A percentile compares a stretch with the other conserved stretches of the same genome.
Conservation (phyloP, 2,888 invertebrate species). For the Thumatha senex region DNA sequence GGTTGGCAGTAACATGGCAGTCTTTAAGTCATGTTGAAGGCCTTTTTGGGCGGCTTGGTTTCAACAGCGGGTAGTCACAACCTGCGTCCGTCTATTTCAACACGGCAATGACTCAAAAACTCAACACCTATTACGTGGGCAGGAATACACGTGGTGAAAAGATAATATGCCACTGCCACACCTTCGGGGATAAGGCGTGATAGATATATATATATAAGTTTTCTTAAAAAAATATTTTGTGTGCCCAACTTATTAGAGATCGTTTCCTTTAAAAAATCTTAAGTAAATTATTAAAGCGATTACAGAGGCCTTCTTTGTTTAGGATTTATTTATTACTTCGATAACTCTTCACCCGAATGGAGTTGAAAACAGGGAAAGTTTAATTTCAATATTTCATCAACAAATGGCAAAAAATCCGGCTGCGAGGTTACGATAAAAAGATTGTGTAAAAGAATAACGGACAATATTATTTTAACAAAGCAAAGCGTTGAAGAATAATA, state of each 20-base stretch:
- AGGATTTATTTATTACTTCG: constrained; percentile 14
- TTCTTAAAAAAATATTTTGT: too few species aligned
- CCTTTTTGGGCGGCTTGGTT: too few species aligned
- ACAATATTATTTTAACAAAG: constrained; percentile 2
- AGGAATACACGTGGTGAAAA: too few species aligned
- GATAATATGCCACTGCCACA: too few species aligned
- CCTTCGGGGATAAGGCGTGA: too few species aligned
- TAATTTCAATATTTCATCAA: background rate
- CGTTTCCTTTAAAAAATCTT: background rate
- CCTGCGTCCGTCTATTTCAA: too few species aligned
- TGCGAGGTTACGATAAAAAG: background rate
- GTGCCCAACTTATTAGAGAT: background rate
- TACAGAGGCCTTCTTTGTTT: constrained; percentile 11
- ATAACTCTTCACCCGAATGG: constrained; percentile 7
- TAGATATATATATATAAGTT: too few species aligned
- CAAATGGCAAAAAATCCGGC: constrained; percentile 2
- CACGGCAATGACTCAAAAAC: too few species aligned
- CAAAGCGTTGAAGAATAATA: background rate
- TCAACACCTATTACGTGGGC: too few species aligned
- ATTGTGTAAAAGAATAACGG: background rate
- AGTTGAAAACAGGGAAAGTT: constrained; percentile 3
- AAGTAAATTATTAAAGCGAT: background rate
- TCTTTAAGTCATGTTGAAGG: too few species aligned
- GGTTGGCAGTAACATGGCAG: too few species aligned
- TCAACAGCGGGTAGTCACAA: too few species aligned